Evolutionary conservation across 2,797 vertebrate genomes (phyloP).

Genomic region (Miopithecus talapoin): DNA sequence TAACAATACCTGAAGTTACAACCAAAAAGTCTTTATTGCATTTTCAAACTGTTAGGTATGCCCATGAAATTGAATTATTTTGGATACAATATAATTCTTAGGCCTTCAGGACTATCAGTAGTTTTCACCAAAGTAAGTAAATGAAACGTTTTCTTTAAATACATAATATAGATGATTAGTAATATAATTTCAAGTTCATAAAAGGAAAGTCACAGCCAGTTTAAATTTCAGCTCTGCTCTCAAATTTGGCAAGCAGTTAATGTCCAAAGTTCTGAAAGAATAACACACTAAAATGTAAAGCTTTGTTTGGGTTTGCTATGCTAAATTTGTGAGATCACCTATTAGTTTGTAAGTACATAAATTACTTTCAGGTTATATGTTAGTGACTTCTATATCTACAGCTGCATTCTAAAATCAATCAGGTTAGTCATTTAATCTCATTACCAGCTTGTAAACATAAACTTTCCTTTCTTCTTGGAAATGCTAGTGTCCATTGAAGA

Average conservation of each 20-base stretch:
- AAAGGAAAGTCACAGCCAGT: background rate
- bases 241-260: background rate
- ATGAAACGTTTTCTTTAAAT: background rate
- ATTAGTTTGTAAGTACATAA: background rate
- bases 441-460: background rate
- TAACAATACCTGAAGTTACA: background rate
- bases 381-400: background rate
- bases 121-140: background rate
- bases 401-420: background rate
- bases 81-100: background rate
- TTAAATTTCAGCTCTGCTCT: background rate
- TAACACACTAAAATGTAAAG: background rate
- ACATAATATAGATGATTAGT: background rate
- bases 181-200: background rate
- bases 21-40: background rate
- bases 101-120: background rate
- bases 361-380: background rate
- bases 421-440: background rate
- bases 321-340: background rate
- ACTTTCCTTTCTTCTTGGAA: background rate
- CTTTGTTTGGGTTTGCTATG: background rate
- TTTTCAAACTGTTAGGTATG: background rate
- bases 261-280: background rate
- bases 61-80: background rate
- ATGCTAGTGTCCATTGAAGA: background rate